Base-by-base conservation (phyloP, 2,113 vertebrate species). In the Rhynchopsitta pachyrhyncha region DNA sequence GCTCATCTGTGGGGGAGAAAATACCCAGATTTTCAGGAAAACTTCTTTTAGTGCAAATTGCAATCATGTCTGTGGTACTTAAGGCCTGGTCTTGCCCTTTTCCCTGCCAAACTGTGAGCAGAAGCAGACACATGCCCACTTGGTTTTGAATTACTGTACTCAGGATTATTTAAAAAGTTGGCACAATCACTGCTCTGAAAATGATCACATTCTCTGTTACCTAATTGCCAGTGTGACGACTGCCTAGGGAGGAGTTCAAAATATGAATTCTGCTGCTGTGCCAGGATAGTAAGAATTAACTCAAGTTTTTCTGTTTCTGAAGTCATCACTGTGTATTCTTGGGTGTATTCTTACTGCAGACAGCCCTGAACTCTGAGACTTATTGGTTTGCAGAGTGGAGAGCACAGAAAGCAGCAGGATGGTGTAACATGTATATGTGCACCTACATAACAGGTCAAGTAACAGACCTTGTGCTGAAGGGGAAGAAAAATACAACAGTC, bases 1-100 rank as follows among this genome's bases (percentile, higher is more conserved):
- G 98, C 73, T 99, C 99, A 84, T 99, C 98, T 99, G 86, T 52
- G 57, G 64, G 78, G 59, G 39, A 47, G 28, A 96, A 95, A 97
- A 94, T 49, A n/a, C 8, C 10, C 68, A 69, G 55, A 86, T 62
- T 91, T 83, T 94, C 55, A 83, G 68, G 39, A 82, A 66, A 69
- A n/a, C 3, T 5, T 64, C 31, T 78, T 80, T 49, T 13, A 64
- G 37, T 50, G 64, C 17, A 81, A 75, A 31, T 52, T 88, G 49
- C 68, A 78, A 78, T 83, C 78, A 80, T 9, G 4, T 14, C 67
- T 80, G 16, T 14, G 28, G 10, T 39, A 82, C 84, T 88, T 86
- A 73, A 91, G 41, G 35, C 29, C 39, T 75, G 18, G 6, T 71
- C 20, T 86, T 67, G 27, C 17, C 50, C 44, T 46, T 93, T 57